Evolutionary conservation across 2,797 vertebrate species (phyloP), one percentile per base, ranked within the genome.

Genomic region (Artibeus lituratus): DNA sequence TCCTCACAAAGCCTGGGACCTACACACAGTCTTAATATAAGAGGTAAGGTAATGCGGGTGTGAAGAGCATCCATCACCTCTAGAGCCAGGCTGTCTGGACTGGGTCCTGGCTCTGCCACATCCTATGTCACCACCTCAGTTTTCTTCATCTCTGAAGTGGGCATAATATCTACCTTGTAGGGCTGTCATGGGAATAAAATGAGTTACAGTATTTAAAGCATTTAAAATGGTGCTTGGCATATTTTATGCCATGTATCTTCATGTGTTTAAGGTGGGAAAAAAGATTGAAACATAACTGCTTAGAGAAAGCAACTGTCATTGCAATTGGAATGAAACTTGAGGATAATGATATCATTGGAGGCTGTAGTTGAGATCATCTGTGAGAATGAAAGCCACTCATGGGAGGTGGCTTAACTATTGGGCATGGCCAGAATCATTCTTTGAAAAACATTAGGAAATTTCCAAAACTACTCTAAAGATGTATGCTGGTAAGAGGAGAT

Each of bases 291-390:
- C 26, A 3, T 72, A 90, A 72, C 57, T 92, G 67, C 69, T 74
- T 93, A 73, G 72, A 74, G 67, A 83, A 87, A 76, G 77, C 73
- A 85, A 65, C 67, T 69, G 89, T 69, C 53, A 29, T 85, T 88
- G 65, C 94, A 82, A 95, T 91, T 93, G 89, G 90, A 91, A 78
- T 76, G 93, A 95, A 92, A 94, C 49, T 74, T 11, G 49, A 78
- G 35, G 47, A 53, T 59, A 65, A 69, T 85, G 89, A 93, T 74
- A 65, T 86, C 59, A 47, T 29, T 3, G 7, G 89, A 91, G 39
- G 35, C 77, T 70, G 18, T 7, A 67, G 39, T 29, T 96, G 96
- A 94, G 62, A 19, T 91, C 91, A 86, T 51, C 67, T n/a, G 1
- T 1, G 10, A 47, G 80, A 35, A 83, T 57, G 59, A 51, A 49